phyloP scores from a whole-genome alignment of 2,888 invertebrate genomes.

The Hipparchia semele region DNA sequence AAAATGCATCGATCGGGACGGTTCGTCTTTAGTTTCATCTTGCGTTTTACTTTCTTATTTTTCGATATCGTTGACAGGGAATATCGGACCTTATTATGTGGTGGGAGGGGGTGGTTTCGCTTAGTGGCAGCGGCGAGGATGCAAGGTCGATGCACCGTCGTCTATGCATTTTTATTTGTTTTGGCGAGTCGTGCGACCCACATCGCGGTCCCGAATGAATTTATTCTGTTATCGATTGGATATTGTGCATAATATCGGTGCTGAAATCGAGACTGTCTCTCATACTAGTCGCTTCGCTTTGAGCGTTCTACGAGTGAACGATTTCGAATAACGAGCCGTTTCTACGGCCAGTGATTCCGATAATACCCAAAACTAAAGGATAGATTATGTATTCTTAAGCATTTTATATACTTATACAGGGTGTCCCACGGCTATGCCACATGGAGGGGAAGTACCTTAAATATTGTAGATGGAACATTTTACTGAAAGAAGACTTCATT shows the following conservation, averaged over 20 bases:
- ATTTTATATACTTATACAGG: too few relatives aligned
- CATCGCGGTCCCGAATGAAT: conserved; percentile 77
- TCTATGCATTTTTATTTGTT: conserved; percentile 82
- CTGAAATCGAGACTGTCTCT: conserved; percentile 52
- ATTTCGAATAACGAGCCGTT: conserved; percentile 35
- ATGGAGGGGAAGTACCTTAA: too few relatives aligned
- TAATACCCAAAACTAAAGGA: neutral
- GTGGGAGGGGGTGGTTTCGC: conserved; percentile 51
- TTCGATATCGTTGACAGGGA: conserved; percentile 53
- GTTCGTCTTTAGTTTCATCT: conserved; percentile 79
- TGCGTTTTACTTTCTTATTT: conserved; percentile 79
- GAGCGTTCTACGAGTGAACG: conserved; percentile 29
- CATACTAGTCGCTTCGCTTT: conserved; percentile 33
- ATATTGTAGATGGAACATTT: too few relatives aligned
- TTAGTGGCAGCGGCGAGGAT: conserved; percentile 56
- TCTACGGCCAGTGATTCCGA: conserved; percentile 3
- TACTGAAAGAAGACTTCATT: too few relatives aligned
- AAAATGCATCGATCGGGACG: conserved; percentile 49
- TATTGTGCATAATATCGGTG: conserved; percentile 73
- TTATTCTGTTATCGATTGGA: conserved; percentile 80
- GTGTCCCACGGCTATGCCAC: too few relatives aligned
- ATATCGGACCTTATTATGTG: conserved; percentile 57
- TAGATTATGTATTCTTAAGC: too few relatives aligned
- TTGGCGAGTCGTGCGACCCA: conserved; percentile 80
- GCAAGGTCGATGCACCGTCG: conserved; percentile 80